Evolutionary conservation across 2,797 vertebrate species (phyloP).

Genomic region (Pygocentrus nattereri): DNA sequence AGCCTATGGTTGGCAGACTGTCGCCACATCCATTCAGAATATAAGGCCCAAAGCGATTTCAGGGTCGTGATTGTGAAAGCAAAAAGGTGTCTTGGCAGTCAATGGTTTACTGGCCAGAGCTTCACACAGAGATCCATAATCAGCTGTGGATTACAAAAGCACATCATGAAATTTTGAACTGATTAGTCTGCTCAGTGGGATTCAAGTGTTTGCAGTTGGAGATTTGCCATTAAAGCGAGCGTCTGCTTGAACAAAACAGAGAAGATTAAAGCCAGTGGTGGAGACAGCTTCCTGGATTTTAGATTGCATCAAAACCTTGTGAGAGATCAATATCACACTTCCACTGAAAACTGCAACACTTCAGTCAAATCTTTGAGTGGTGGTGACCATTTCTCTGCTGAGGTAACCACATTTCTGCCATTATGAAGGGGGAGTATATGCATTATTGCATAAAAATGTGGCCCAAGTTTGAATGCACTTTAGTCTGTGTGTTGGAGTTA

Average conservation of each 20-base stretch:
- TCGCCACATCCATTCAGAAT: conserved; percentile 11
- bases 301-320: neutral
- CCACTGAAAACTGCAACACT: neutral
- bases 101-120: neutral
- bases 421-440: conserved; percentile 11
- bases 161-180: neutral
- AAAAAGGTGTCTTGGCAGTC: conserved; percentile 1
- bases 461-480: conserved; percentile 73
- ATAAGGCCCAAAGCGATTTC: neutral
- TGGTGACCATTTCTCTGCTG: neutral
- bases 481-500: conserved; percentile 77
- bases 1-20: conserved; percentile 24
- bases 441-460: conserved; percentile 29
- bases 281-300: neutral
- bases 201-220: conserved; percentile 4
- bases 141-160: conserved; percentile 22
- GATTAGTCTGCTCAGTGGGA: neutral
- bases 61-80: neutral
- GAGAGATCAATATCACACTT: neutral
- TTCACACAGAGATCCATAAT: conserved; percentile 22
- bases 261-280: neutral
- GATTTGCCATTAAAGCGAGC: neutral
- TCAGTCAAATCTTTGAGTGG: neutral
- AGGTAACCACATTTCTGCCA: conserved; percentile 2
- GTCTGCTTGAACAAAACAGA: neutral